Conservation (phyloP, 2,888 invertebrate genomes). For the Ennomos fuscantarius region DNA sequence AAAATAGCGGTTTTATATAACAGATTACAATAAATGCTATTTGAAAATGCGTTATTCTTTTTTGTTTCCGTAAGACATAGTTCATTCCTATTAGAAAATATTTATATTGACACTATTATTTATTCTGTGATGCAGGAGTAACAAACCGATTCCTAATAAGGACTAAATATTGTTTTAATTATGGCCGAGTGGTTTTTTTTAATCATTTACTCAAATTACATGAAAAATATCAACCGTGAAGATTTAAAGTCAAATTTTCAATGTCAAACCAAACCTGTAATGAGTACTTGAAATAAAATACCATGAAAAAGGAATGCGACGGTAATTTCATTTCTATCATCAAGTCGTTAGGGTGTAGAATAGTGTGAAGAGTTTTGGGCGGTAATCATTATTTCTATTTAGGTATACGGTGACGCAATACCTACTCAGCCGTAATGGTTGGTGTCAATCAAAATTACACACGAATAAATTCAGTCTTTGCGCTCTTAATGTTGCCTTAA, state of each 20-base stretch:
- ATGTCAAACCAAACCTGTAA: slow-evolving; percentile 35
- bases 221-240: slow-evolving; percentile 1
- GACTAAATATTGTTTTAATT: no score
- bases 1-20: no score
- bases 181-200: no score
- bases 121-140: no score
- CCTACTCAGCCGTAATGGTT: slow-evolving; percentile 80
- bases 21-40: no score
- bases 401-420: slow-evolving; percentile 80
- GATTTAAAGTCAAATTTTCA: slow-evolving; percentile 29
- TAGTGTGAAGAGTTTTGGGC: slow-evolving; percentile 41
- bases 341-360: slow-evolving; percentile 38
- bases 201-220: no score
- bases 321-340: slow-evolving; percentile 36
- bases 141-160: no score
- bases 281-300: slow-evolving; percentile 37
- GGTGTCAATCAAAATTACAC: slow-evolving; percentile 84
- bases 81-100: no score
- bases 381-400: slow-evolving; percentile 59
- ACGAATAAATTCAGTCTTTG: slow-evolving; percentile 70
- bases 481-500: slow-evolving; percentile 50
- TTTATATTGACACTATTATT: no score
- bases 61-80: no score
- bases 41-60: no score
- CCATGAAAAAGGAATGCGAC: slow-evolving; percentile 26